Evolutionary conservation across 2,888 invertebrate species (phyloP).

Genomic region (Amphipoea oculea): DNA sequence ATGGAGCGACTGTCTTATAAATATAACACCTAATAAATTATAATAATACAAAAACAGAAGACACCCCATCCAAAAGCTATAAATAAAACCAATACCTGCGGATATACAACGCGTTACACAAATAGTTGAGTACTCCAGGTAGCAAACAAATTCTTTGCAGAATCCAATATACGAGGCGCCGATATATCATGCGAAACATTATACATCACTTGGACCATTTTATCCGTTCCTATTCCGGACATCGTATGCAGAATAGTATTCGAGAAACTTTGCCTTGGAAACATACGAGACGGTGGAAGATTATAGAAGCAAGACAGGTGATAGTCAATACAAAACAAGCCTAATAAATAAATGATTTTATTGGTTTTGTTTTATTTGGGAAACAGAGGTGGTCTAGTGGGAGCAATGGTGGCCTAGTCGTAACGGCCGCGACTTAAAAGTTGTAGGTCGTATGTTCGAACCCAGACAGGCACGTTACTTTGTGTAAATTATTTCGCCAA

Average conservation of each 20-base stretch:
- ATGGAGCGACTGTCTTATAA: not conserved
- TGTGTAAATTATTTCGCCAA: no score
- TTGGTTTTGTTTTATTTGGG: not conserved
- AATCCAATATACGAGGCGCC: conserved; percentile 66
- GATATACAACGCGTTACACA: conserved; percentile 35
- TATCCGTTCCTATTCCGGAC: conserved; percentile 70
- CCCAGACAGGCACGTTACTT: no score
- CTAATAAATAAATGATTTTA: not conserved
- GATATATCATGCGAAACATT: conserved; percentile 73
- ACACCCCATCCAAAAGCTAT: conserved; percentile 20
- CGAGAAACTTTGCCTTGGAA: conserved; percentile 69
- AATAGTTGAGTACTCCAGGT: conserved; percentile 29
- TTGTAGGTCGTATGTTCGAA: no score
- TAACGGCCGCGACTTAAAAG: no score
- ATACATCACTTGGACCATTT: conserved; percentile 73
- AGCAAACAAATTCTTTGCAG: conserved; percentile 57
- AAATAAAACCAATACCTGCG: conserved; percentile 46
- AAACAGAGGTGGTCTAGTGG: not conserved
- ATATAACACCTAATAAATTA: no score
- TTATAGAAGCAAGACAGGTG: not conserved
- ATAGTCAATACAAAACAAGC: not conserved
- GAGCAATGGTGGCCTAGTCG: no score
- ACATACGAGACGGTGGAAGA: conserved; percentile 51
- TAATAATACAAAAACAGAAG: conserved; percentile 3
- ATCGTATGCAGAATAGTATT: conserved; percentile 75